phyloP scores from a whole-genome alignment of 1,140 invertebrate species.

The Drosophila novamexicana region DNA sequence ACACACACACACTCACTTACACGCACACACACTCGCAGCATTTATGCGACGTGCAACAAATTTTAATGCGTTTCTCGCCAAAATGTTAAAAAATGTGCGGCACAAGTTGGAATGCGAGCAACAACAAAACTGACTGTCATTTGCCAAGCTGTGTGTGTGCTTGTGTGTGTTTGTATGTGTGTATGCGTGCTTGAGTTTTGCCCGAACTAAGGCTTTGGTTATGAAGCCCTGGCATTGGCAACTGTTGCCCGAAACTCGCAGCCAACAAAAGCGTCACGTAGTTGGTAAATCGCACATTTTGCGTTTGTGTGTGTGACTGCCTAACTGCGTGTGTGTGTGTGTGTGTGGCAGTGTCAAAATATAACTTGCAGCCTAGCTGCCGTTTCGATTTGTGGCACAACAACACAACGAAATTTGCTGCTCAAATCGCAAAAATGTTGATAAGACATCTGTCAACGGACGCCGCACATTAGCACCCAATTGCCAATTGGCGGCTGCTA shows the following conservation, averaged over 20 bases:
- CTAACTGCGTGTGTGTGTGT: conserved; percentile 6
- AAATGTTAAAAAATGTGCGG: conserved; percentile 81
- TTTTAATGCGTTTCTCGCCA: conserved; percentile 81
- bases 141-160: conserved; percentile 51
- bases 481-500: conserved; percentile 20
- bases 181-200: conserved; percentile 31
- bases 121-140: conserved; percentile 64
- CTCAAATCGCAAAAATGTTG: conserved; percentile 46
- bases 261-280: conserved; percentile 80
- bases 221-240: conserved; percentile 52
- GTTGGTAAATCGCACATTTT: conserved; percentile 78
- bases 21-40: conserved; percentile 58
- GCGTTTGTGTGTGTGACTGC: conserved; percentile 19
- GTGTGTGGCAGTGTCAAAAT: conserved; percentile 47
- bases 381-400: conserved; percentile 28
- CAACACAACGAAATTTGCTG: conserved; percentile 57
- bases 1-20: conserved; percentile 19
- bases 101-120: conserved; percentile 77
- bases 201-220: conserved; percentile 2
- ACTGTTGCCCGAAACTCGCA: conserved; percentile 71
- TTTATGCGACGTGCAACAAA: conserved; percentile 82
- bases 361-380: conserved; percentile 12
- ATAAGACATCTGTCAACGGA: conserved; percentile 72
- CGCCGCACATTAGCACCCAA: conserved; percentile 31
- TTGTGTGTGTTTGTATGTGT: conserved; percentile 12